Evolutionary conservation across 2,888 invertebrate genomes (phyloP), one percentile per base, ranked within the genome.

Genomic region (Torymus auratus): DNA sequence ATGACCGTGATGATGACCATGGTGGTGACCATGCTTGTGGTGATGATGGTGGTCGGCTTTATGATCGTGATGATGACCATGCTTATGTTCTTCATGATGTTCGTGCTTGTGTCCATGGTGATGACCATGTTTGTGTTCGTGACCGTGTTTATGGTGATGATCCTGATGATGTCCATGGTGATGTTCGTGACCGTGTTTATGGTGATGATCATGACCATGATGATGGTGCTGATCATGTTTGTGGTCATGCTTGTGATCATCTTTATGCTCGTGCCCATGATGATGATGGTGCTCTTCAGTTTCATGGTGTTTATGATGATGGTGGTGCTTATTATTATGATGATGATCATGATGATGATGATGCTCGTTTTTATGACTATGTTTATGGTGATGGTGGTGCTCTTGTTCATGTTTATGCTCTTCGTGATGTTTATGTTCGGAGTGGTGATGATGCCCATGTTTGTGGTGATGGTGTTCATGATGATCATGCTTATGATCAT

Each of bases 271-370:
- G 15, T 82, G 79, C 1, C 74, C 76, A 13, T 82, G 82, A 15
- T 82, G 79, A 17, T 82, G 82, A 41, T 82, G 71, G 50, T 82
- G 79, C 2, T 23, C 55, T 55, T 82, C 82, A 15, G 82, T 79
- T 77, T 82, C 82, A 13, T 82, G 79, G 41, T 82, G 82, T 1
- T 10, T 50, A 69, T 82, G 82, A 50, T 82, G 82, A 12, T 82
- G 82, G 17, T 82, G 82, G 56, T 82, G 82, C 13, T 82, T 70
- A 53, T 82, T 80, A 17, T 80, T 58, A 62, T 82, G 82, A 15
- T 82, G 80, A 69, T 82, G 82, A 5, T 82, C 82, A n/a, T 82
- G 82, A 74, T 82, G 82, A 50, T 82, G 82, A 56, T 82, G 82
- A 28, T 82, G 82, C 55, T 82, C 82, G 52, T 82, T 82, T 12